Conservation (phyloP, 2,888 invertebrate species). For the Lepidochrysops patricia region DNA sequence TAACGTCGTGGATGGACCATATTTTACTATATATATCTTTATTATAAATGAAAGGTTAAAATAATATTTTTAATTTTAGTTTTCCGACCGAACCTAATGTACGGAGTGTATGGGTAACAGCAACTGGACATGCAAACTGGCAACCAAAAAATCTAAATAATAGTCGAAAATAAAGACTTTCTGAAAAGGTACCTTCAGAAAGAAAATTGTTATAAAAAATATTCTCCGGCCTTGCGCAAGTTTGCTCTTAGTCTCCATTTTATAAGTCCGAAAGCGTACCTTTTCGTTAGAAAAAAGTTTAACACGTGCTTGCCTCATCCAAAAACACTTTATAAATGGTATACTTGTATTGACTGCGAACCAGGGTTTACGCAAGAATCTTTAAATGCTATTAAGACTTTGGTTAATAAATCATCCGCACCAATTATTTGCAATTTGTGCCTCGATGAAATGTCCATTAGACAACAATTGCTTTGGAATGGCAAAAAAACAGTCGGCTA, state of each 20-base stretch:
- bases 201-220: constrained; percentile 5
- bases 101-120: too few relatives aligned
- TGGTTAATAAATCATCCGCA: neutral
- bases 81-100: neutral
- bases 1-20: too few relatives aligned
- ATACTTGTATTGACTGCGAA: too few relatives aligned
- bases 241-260: constrained; percentile 7
- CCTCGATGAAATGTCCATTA: constrained; percentile 2
- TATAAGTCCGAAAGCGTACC: constrained; percentile 6
- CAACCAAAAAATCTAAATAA: neutral
- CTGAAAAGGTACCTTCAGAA: constrained; percentile 7
- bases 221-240: neutral
- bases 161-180: constrained; percentile 4
- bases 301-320: too few relatives aligned
- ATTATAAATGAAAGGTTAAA: too few relatives aligned
- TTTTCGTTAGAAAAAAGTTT: neutral
- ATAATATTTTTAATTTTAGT: neutral
- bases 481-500: neutral
- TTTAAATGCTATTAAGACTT: neutral
- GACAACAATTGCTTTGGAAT: neutral
- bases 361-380: too few relatives aligned
- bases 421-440: neutral
- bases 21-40: too few relatives aligned
- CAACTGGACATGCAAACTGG: neutral
- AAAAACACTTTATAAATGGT: neutral